A percentile compares a stretch with the other conserved stretches of the same genome.
Evolutionary conservation across 2,888 invertebrate genomes (phyloP).

Genomic region (Hylaea fasciaria): DNA sequence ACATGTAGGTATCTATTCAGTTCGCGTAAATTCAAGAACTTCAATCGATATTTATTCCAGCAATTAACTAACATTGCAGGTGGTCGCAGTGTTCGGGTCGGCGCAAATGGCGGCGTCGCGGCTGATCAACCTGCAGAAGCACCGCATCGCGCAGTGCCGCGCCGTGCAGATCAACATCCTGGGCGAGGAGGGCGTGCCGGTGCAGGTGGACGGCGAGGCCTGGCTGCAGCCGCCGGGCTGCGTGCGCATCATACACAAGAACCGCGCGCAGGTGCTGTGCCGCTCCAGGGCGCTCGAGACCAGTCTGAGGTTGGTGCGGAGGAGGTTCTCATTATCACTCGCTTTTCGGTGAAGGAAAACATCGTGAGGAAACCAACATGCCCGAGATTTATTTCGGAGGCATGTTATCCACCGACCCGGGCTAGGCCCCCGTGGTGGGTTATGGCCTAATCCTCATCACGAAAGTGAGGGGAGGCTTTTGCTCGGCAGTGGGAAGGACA

Average conservation of each 20-base stretch:
- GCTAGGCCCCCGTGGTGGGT: no score
- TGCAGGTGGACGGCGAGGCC: slow-evolving; percentile 97
- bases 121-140: slow-evolving; percentile 97
- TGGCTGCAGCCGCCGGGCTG: slow-evolving; percentile 99
- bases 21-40: no score
- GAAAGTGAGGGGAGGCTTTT: no score
- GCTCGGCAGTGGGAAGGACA: no score
- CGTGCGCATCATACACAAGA: slow-evolving; percentile 98
- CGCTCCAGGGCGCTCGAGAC: slow-evolving; percentile 95
- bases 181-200: slow-evolving; percentile 96
- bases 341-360: no score
- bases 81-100: slow-evolving; percentile 97
- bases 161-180: slow-evolving; percentile 98
- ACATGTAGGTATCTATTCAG: no score
- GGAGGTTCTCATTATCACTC: no score
- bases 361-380: no score
- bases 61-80: slow-evolving; percentile 49
- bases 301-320: slow-evolving; percentile 87
- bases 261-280: slow-evolving; percentile 98
- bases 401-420: no score
- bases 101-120: slow-evolving; percentile 99
- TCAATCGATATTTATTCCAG: no score
- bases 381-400: no score
- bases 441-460: no score
- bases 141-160: slow-evolving; percentile 98